Evolutionary conservation across 2,113 vertebrate genomes (phyloP).

Genomic region (Cheirogaleus medius): DNA sequence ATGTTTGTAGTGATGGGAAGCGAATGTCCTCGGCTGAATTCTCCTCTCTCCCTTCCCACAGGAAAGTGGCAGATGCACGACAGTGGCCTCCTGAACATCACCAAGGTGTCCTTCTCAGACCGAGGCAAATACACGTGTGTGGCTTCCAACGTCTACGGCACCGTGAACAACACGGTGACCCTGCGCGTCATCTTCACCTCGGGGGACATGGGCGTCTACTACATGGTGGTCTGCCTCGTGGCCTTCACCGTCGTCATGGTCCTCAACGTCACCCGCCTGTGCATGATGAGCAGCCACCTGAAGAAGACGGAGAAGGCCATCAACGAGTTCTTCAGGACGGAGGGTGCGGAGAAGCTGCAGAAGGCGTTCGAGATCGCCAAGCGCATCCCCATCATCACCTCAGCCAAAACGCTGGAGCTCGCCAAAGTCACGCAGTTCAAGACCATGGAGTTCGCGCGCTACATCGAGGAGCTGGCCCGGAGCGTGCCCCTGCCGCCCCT

Average conservation of each 20-base stretch:
- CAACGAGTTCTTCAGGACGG: slow-evolving; percentile 98
- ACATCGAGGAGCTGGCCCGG: slow-evolving; percentile 97
- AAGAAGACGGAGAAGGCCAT: slow-evolving; percentile 99
- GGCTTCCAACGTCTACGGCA: slow-evolving; percentile 90
- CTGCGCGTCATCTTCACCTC: slow-evolving; percentile 95
- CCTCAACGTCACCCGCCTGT: slow-evolving; percentile 96
- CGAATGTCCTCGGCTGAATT: slow-evolving; percentile 21
- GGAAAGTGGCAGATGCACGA: slow-evolving; percentile 94
- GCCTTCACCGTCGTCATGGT: slow-evolving; percentile 98
- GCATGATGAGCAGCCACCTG: slow-evolving; percentile 99
- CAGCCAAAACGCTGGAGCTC: slow-evolving; percentile 97
- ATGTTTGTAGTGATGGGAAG: not conserved
- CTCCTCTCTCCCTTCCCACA: slow-evolving; percentile 75
- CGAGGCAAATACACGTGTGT: slow-evolving; percentile 97
- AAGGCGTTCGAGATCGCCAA: slow-evolving; percentile 99
- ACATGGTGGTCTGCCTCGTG: slow-evolving; percentile 98
- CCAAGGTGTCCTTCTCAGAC: slow-evolving; percentile 93
- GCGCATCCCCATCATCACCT: slow-evolving; percentile 98
- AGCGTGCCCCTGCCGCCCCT: slow-evolving; percentile 98
- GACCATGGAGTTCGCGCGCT: slow-evolving; percentile 99
- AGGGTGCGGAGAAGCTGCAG: slow-evolving; percentile 98
- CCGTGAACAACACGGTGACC: slow-evolving; percentile 94
- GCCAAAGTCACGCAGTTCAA: slow-evolving; percentile 99
- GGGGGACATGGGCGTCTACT: slow-evolving; percentile 98
- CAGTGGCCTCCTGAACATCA: slow-evolving; percentile 93